Evolutionary conservation across 2,797 vertebrate species (phyloP), one percentile per base, ranked within the genome.

Genomic region (Sarcoramphus papa): DNA sequence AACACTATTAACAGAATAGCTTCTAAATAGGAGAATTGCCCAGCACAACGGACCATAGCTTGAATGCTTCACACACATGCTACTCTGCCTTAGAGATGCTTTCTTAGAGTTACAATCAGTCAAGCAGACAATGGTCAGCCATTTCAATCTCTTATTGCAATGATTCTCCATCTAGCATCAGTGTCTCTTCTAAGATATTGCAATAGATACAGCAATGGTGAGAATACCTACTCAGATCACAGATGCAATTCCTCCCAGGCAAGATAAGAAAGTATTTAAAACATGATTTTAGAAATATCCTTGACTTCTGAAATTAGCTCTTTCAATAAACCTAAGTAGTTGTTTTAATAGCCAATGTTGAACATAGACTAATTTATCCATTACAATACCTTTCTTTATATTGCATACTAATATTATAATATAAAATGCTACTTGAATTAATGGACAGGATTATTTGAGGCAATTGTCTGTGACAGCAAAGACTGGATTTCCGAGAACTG

Each of bases 221-320:
- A 92, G 45, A 74, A 89, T 92, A 95, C 90, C 96, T 96, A 85
- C 94, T 92, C 75, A 22, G 90, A 79, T 86, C 91, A 85, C 48
- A 74, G 96, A 62, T 74, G 86, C 48, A 94, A 95, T 89, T 95
- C 94, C 95, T 97, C 80, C 86, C 96, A 91, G 94, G 93, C 80
- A 89, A 89, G 92, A 80, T 68, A 89, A 92, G 88, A 87, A 94
- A 95, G 85, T 90, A 87, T 96, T 94, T 93, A 93, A 95, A 96
- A 93, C 57, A 88, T 18, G 40, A 64, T 89, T 97, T 96, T 92
- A 92, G 94, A 92, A 77, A 85, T 81, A 89, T 80, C 81, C 48
- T 77, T 68, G 14, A 64, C 37, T 79, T 88, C 60, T 57, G 76
- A 93, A 93, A 90, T 56, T 15, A 87, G 50, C 50, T 84, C 73